Evolutionary conservation across 2,113 vertebrate genomes (phyloP).

Genomic region (Crotalus horridus): DNA sequence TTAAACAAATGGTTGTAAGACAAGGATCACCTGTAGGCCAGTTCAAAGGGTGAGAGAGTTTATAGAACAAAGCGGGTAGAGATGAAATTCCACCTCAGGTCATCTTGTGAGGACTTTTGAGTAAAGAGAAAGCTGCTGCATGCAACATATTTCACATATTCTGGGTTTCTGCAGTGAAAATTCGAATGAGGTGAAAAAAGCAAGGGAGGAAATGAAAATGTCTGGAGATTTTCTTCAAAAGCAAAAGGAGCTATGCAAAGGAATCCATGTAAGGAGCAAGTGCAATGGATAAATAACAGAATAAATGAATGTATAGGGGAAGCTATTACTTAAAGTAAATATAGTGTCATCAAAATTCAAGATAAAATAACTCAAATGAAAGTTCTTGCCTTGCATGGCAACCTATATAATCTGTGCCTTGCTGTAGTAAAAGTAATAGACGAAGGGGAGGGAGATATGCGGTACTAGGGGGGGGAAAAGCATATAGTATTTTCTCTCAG

Average conservation of each 20-base stretch:
- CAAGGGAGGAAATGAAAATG: neutral
- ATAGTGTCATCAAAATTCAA: neutral
- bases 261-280: neutral
- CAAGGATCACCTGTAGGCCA: neutral
- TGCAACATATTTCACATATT: neutral
- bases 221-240: neutral
- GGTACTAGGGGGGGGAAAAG: accelerated
- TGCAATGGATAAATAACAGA: neutral
- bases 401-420: neutral
- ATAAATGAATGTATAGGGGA: neutral
- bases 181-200: neutral
- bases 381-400: too few species aligned
- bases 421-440: neutral
- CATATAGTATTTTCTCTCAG: neutral
- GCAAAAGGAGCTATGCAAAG: neutral
- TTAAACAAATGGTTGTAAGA: neutral
- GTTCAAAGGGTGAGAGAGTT: neutral
- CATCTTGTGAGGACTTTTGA: neutral
- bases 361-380: neutral
- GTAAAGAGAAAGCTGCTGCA: neutral
- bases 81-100: neutral
- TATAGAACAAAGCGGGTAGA: neutral
- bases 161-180: neutral
- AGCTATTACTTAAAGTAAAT: neutral
- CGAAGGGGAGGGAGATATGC: neutral